A percentile compares a stretch with the other conserved stretches of the same genome.
Evolutionary conservation across 2,888 invertebrate genomes (phyloP).

Genomic region (Drosophila testacea): DNA sequence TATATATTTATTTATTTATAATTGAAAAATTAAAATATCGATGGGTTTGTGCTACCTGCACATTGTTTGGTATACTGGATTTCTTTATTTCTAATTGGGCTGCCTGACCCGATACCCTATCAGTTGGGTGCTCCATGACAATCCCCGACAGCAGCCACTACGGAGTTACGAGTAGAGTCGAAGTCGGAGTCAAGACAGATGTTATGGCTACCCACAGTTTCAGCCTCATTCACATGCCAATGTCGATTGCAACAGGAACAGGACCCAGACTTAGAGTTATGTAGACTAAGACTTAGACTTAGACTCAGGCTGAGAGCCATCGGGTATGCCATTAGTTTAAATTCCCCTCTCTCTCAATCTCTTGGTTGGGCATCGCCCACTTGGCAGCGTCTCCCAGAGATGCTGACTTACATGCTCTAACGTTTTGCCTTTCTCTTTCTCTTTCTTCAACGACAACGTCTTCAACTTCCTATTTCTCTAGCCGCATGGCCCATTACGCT

Average conservation of each 20-base stretch:
- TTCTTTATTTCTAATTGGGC: conserved; percentile 41
- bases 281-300: neutral
- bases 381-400: conserved; percentile 37
- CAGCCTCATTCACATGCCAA: conserved; percentile 27
- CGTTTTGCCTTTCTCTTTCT: conserved; percentile 29
- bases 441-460: conserved; percentile 17
- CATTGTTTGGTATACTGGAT: conserved; percentile 31
- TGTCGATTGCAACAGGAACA: conserved; percentile 30
- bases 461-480: conserved; percentile 36
- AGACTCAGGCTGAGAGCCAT: neutral
- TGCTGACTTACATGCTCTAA: conserved; percentile 33
- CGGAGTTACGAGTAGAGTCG: neutral
- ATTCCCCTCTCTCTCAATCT: conserved; percentile 1
- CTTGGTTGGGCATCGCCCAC: conserved; percentile 54
- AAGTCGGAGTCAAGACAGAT: neutral
- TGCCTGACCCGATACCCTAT: conserved; percentile 28
- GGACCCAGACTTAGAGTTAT: conserved; percentile 17
- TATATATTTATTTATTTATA: too few relatives aligned
- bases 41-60: neutral
- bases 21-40: too few relatives aligned
- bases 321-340: conserved; percentile 38
- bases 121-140: conserved; percentile 23
- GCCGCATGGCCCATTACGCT: conserved; percentile 74
- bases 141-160: conserved; percentile 19
- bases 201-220: conserved; percentile 38